Conservation (phyloP, 2,888 invertebrate species). For the Yponomeuta plumbellus region DNA sequence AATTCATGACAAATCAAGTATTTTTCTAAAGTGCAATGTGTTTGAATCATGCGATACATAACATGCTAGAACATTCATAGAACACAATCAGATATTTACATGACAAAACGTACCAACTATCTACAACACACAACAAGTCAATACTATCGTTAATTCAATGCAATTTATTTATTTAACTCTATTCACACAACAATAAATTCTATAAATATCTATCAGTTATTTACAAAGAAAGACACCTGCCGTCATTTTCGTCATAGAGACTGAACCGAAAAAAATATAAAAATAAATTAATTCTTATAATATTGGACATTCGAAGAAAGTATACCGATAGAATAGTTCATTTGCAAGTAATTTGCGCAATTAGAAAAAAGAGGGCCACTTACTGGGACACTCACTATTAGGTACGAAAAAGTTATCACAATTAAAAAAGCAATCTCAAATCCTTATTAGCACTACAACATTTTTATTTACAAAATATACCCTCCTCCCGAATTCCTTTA, state of each 20-base stretch:
- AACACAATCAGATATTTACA: slow-evolving; percentile 41
- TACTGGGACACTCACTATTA: too few relatives aligned
- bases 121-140: slow-evolving; percentile 66
- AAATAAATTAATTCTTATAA: background rate
- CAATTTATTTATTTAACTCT: slow-evolving; percentile 39
- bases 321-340: too few relatives aligned
- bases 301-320: too few relatives aligned
- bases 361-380: too few relatives aligned
- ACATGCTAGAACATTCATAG: background rate
- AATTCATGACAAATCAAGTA: background rate
- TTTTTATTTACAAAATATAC: slow-evolving; percentile 51
- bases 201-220: slow-evolving; percentile 53
- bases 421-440: slow-evolving; percentile 51
- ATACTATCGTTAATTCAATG: slow-evolving; percentile 32
- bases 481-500: slow-evolving; percentile 42
- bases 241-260: background rate
- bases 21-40: background rate
- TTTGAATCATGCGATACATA: background rate
- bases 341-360: too few relatives aligned
- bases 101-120: slow-evolving; percentile 39
- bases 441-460: slow-evolving; percentile 60
- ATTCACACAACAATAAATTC: slow-evolving; percentile 70
- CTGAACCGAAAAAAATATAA: background rate
- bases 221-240: slow-evolving; percentile 36
- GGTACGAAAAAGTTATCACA: slow-evolving; percentile 26